Conservation (phyloP, 2,888 invertebrate genomes). For the Schizotus pectinicornis region DNA sequence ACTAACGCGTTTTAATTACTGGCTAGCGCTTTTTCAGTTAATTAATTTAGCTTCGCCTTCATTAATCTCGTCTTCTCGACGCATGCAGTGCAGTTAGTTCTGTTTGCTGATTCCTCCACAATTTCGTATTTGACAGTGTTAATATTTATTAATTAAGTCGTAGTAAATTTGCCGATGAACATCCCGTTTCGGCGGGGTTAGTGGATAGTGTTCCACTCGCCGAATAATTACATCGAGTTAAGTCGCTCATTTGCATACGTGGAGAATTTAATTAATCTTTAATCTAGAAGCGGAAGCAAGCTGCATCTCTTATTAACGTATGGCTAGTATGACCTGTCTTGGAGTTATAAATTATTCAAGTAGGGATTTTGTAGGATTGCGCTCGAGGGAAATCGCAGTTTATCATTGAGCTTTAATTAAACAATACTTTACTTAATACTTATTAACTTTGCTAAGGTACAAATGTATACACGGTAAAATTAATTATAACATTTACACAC, state of each 20-base stretch:
- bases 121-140: neutral
- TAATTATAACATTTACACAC: too few relatives aligned
- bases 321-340: slow-evolving; percentile 10
- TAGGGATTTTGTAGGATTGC: slow-evolving; percentile 4
- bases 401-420: neutral
- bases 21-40: too few relatives aligned
- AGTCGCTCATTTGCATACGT: slow-evolving; percentile 27
- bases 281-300: slow-evolving; percentile 24
- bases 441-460: neutral
- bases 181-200: slow-evolving; percentile 4
- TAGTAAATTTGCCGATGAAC: slow-evolving; percentile 18
- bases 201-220: slow-evolving; percentile 23
- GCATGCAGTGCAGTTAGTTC: too few relatives aligned
- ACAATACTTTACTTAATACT: neutral
- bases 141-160: slow-evolving; percentile 24
- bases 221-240: slow-evolving; percentile 27
- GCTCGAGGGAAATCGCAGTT: slow-evolving; percentile 1
- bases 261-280: slow-evolving; percentile 30
- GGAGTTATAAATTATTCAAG: slow-evolving; percentile 16
- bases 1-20: too few relatives aligned
- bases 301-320: slow-evolving; percentile 28
- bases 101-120: too few relatives aligned
- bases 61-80: too few relatives aligned
- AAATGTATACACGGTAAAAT: neutral
- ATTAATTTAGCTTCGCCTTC: too few relatives aligned